Evolutionary conservation across 2,888 invertebrate genomes (phyloP), one percentile per base, ranked within the genome.

Genomic region (Cosmorhoe ocellata): DNA sequence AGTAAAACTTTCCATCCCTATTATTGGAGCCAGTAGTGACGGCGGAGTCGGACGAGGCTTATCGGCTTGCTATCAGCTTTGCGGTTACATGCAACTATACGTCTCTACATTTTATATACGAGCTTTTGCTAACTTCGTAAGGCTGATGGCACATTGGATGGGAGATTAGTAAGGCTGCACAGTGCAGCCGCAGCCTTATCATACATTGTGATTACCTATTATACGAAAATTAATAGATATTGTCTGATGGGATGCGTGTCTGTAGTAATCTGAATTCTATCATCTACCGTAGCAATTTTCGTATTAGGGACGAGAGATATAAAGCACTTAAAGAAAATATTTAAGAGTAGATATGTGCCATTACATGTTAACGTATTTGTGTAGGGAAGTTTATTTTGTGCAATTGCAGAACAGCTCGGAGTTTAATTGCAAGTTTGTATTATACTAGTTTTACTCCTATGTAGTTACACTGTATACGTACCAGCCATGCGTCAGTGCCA

Each of bases 11-110:
- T n/a, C n/a, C n/a, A 12, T 28, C 33, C 24, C 51, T 33, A 51
- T 36, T 32, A 36, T 30, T 10, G 24, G 30, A 36, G 48, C 34
- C 54, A 37, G 41, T 58, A 51, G 52, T 53, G 59, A 54, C 58
- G 56, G 40, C 51, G 41, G 51, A 49, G 48, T 56, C 30, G 50
- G 64, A 51, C 58, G 52, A 44, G 60, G 66, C 67, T 71, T 68
- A 69, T 68, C 69, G 68, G 65, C 65, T 70, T 63, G 64, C 59
- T 56, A 65, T 66, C 63, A 61, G 66, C 67, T 72, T 63, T 63
- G 60, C 42, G 58, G 58, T 18, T 27, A 50, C 57, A 47, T 37
- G 48, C 51, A 60, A 56, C 61, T 58, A 55, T 59, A 60, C 11
- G 12, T 51, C 28, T 31, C 24, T 31, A 39, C 22, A 26, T 36